Conservation (phyloP, 1,140 invertebrate genomes). For the Vanessa tameamea region DNA sequence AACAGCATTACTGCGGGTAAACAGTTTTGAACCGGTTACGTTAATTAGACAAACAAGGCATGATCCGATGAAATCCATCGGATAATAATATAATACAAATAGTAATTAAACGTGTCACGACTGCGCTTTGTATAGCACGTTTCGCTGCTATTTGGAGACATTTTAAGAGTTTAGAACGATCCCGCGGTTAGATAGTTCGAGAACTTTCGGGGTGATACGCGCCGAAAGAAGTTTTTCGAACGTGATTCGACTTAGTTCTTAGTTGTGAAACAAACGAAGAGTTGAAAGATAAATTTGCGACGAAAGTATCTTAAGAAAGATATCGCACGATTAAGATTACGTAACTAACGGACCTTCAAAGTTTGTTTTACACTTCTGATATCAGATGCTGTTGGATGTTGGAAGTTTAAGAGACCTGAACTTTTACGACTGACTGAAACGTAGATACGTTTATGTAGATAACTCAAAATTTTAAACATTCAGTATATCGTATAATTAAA, state of each 20-base stretch:
- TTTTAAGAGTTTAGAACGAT: conserved; percentile 19
- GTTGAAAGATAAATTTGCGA: conserved; percentile 39
- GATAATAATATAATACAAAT: conserved; percentile 8
- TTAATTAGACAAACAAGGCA: conserved; percentile 8
- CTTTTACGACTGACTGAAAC: conserved; percentile 1
- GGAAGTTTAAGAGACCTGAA: conserved; percentile 16
- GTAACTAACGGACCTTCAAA: conserved; percentile 34
- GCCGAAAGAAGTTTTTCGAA: conserved; percentile 37
- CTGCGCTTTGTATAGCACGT: background rate
- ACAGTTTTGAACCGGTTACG: conserved; percentile 21
- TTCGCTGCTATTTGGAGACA: conserved; percentile 1
- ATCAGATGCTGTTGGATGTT: conserved; percentile 30
- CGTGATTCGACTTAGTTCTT: conserved; percentile 37
- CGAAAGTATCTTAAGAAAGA: conserved; percentile 35
- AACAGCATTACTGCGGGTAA: conserved; percentile 17
- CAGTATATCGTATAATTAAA: no score
- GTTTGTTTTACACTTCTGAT: conserved; percentile 25
- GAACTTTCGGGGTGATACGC: conserved; percentile 26
- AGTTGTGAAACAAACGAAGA: conserved; percentile 16
- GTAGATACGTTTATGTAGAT: background rate
- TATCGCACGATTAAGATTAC: conserved; percentile 44
- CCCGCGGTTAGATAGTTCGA: conserved; percentile 28
- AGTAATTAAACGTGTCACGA: conserved; percentile 5
- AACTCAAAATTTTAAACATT: background rate
- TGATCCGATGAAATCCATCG: conserved; percentile 6